A percentile compares a stretch with the other conserved stretches of the same genome.
These are phyloP conservation scores for Nomada hirtipes DNA, from an alignment of 2,888 invertebrate genomes.

Conservation along the genomic window DNA sequence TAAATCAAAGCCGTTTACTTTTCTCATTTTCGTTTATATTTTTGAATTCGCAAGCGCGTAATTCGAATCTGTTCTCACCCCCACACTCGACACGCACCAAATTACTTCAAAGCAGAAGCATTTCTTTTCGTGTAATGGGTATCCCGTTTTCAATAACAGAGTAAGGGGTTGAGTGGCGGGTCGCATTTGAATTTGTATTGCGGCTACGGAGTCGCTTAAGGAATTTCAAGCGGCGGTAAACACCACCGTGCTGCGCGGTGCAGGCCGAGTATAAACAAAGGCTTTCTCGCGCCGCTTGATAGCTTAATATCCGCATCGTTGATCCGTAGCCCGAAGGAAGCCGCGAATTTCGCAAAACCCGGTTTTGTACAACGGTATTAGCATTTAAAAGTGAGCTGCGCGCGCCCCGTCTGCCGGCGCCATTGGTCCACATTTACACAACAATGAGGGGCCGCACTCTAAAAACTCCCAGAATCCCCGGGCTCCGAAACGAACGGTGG, in stretches of 20 bases:
- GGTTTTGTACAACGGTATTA: slow-evolving; percentile 79
- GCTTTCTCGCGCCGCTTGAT: slow-evolving; percentile 54
- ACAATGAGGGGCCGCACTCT: slow-evolving; percentile 82
- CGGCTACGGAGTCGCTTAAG: neutral
- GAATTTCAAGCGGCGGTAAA: neutral
- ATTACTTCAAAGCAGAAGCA: no score
- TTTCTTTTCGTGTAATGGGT: no score
- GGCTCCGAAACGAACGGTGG: slow-evolving; percentile 71
- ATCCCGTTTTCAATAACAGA: neutral
- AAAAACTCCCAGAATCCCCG: slow-evolving; percentile 82
- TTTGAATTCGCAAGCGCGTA: neutral
- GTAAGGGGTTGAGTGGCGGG: neutral
- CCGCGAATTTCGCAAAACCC: slow-evolving; percentile 80
- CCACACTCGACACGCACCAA: no score
- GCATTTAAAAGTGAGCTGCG: slow-evolving; percentile 81
- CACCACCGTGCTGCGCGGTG: neutral
- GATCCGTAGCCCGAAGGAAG: slow-evolving; percentile 51
- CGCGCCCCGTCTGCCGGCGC: slow-evolving; percentile 81
- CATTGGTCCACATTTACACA: slow-evolving; percentile 84
- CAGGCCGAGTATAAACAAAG: slow-evolving; percentile 51
- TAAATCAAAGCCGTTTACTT: neutral
- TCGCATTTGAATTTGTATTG: slow-evolving; percentile 2
- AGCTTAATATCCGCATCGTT: slow-evolving; percentile 61
- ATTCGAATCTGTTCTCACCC: neutral
- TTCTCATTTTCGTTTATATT: no score